Conservation (phyloP, 2,888 invertebrate species). For the Lasioglossum oenotherae region DNA sequence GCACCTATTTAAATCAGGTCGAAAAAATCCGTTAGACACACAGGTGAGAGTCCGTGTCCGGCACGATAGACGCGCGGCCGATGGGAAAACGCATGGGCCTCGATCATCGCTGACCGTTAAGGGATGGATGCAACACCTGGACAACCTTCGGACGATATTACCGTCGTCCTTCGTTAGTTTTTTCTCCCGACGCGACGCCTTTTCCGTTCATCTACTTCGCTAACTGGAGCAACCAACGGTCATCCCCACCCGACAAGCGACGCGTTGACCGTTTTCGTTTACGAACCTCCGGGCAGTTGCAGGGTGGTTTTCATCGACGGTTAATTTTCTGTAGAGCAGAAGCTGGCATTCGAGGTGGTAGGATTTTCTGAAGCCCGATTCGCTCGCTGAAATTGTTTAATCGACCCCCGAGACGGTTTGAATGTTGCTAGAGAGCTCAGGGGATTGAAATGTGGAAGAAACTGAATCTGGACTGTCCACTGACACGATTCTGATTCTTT, state of each 20-base stretch:
- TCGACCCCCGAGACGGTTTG: background rate
- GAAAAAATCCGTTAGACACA: conserved; percentile 80
- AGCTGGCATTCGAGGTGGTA: background rate
- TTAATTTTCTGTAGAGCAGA: conserved; percentile 65
- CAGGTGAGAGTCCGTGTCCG: conserved; percentile 70
- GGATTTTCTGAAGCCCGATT: background rate
- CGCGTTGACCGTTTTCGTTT: conserved; percentile 4
- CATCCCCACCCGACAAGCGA: conserved; percentile 46
- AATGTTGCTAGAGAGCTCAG: background rate
- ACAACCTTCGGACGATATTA: conserved; percentile 53
- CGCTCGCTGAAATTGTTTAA: background rate
- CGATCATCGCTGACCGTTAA: conserved; percentile 66
- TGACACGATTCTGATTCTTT: background rate
- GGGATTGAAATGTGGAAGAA: no score
- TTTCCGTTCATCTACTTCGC: conserved; percentile 47
- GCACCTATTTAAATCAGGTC: conserved; percentile 82
- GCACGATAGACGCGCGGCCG: conserved; percentile 35
- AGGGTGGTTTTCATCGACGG: conserved; percentile 25
- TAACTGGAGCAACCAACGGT: conserved; percentile 79
- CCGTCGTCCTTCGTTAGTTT: conserved; percentile 36
- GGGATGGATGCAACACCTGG: conserved; percentile 67
- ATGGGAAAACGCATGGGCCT: conserved; percentile 63
- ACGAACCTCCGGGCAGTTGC: background rate
- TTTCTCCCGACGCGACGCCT: background rate
- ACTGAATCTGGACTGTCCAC: background rate